Conservation (phyloP, 2,888 invertebrate genomes). For the Hydropsyche betteni region DNA sequence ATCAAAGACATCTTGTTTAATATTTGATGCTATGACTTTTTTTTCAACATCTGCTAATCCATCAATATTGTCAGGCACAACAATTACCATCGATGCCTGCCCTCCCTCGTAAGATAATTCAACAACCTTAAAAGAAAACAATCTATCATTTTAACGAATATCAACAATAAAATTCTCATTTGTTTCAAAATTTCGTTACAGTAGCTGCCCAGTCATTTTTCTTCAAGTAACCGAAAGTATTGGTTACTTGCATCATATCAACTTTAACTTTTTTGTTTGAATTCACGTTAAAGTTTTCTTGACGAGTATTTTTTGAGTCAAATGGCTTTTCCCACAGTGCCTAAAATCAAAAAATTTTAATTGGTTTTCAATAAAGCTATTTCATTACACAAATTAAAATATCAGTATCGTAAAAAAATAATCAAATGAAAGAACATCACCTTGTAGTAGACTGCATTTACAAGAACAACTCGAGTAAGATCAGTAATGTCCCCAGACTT, state of each 20-base stretch:
- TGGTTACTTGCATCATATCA: slow-evolving; percentile 76
- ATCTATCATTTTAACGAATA: too few relatives aligned
- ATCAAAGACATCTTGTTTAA: slow-evolving; percentile 47
- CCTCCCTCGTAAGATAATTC: slow-evolving; percentile 76
- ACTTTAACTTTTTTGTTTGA: slow-evolving; percentile 67
- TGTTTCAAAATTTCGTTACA: slow-evolving; percentile 9
- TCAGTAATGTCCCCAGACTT: slow-evolving; percentile 64
- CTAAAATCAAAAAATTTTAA: slow-evolving; percentile 53
- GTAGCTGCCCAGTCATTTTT: slow-evolving; percentile 52
- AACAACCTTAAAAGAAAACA: slow-evolving; percentile 64
- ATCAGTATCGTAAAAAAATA: too few relatives aligned
- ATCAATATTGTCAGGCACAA: slow-evolving; percentile 74
- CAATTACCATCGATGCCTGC: slow-evolving; percentile 76
- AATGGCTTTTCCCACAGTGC: slow-evolving; percentile 79
- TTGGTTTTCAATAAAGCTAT: slow-evolving; percentile 22
- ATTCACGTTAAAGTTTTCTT: slow-evolving; percentile 72
- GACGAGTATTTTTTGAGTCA: slow-evolving; percentile 64
- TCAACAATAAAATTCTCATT: too few relatives aligned
- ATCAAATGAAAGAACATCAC: slow-evolving; percentile 54
- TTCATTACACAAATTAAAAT: too few relatives aligned
- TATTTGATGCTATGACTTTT: slow-evolving; percentile 63
- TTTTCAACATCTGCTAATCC: slow-evolving; percentile 72
- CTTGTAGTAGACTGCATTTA: slow-evolving; percentile 91
- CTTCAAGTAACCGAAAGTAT: slow-evolving; percentile 61
- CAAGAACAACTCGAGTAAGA: slow-evolving; percentile 74